A percentile compares a stretch with the other conserved stretches of the same genome.
These are phyloP conservation scores for Lasiurus borealis DNA, from an alignment of 2,113 vertebrate species.

Conservation along the genomic window DNA sequence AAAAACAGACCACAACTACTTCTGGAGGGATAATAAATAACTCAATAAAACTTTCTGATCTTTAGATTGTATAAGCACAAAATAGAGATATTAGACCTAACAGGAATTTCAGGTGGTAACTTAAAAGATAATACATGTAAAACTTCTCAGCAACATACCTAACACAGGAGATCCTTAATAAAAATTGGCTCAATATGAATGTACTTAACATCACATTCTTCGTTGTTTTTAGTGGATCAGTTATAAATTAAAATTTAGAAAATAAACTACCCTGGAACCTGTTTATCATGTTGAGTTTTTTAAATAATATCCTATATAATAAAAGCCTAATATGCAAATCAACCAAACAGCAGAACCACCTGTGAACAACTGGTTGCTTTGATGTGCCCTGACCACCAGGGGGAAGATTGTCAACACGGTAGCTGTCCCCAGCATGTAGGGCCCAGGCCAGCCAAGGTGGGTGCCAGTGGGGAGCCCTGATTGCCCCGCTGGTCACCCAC, in stretches of 20 bases:
- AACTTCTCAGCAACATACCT: background rate
- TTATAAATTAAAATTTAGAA: conserved; percentile 35
- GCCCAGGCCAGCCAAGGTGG: too few relatives aligned
- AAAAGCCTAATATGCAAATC: too few relatives aligned
- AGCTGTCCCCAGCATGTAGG: too few relatives aligned
- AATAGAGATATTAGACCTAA: conserved; percentile 27
- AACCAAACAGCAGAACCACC: too few relatives aligned
- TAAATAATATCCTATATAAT: background rate
- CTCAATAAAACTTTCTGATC: background rate
- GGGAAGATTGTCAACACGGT: too few relatives aligned
- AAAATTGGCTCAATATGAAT: background rate
- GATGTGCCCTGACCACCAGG: too few relatives aligned
- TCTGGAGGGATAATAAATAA: background rate
- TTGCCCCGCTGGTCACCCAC: too few relatives aligned
- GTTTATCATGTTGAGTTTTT: conserved; percentile 27
- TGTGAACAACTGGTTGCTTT: too few relatives aligned
- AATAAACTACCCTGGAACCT: background rate
- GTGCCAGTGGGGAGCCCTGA: too few relatives aligned
- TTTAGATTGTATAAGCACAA: background rate
- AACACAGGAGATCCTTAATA: background rate
- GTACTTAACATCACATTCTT: background rate
- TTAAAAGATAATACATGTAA: conserved; percentile 9
- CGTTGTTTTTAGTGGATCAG: background rate
- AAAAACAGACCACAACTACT: background rate
- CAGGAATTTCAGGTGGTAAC: background rate